Evolutionary conservation across 2,888 invertebrate species (phyloP), one percentile per base, ranked within the genome.

Genomic region (Drepana falcataria): DNA sequence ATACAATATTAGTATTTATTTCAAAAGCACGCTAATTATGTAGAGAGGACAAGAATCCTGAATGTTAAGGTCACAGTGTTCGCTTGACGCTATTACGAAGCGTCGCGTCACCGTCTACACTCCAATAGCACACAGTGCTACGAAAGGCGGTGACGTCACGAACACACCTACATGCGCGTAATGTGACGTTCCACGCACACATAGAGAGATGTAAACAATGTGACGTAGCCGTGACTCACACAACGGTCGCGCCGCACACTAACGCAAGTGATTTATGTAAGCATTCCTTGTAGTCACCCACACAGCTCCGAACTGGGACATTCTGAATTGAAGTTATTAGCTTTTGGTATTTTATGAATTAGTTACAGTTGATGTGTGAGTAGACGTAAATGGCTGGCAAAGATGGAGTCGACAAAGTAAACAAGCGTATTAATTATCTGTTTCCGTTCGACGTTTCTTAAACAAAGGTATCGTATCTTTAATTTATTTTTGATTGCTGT

Each of bases 31-130:
- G 51, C 49, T 53, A 70, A 73, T 78, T 75, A 80, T 70, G 68
- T 71, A 74, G 83, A 85, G 37, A 34, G 78, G 79, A 84, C 80
- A 79, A 77, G 77, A 69, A 79, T 77, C 79, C 81, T 76, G 76
- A 78, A 85, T 89, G 90, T 89, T 87, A 90, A 90, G 90, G 90
- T 90, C 90, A 90, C 85, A 87, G 87, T 89, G 85, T 89, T 87
- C 85, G 87, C 78, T 78, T 77, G 78, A 79, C 75, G 74, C 69
- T 37, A 37, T 37, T 4, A 37, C 6, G 3, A 9, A 6, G 9
- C 9, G 9, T 6, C 44, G 9, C 44, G 44, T 44, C 44, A 44
- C 44, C 44, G 3, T 44, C 44, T 44, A 6, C 44, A 44, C 44
- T 44, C 44, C 44, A 9, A 9, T 9, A 9, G 48, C 54, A 57